These are phyloP conservation scores for Eolophus roseicapilla DNA, from an alignment of 2,113 vertebrate species.

Conservation along the genomic window DNA sequence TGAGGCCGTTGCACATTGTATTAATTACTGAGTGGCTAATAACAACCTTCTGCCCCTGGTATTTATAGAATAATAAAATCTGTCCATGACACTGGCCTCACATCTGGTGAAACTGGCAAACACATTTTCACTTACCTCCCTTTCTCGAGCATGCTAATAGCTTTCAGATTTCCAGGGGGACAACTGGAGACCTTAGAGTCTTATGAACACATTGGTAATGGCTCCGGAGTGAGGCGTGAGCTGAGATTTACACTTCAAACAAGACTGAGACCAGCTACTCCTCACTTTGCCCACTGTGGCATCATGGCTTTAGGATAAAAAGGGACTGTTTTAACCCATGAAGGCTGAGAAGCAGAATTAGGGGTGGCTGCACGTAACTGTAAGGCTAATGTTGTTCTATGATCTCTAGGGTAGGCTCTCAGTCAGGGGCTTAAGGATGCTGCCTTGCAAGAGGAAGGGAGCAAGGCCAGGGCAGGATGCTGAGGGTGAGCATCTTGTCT, in stretches of 20 bases:
- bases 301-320: fast-evolving
- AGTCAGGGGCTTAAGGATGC: not conserved
- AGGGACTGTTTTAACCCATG: fast-evolving
- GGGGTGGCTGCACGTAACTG: not conserved
- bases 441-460: not conserved
- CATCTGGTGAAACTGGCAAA: slow-evolving; percentile 67
- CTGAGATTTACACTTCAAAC: slow-evolving; percentile 29
- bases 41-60: slow-evolving; percentile 59
- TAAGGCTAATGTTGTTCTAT: not conserved
- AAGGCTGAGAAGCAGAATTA: not conserved
- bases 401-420: not conserved
- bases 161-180: slow-evolving; percentile 54
- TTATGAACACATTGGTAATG: not conserved
- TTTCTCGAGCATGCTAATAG: slow-evolving; percentile 50
- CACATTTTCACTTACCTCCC: slow-evolving; percentile 60
- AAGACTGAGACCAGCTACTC: not conserved
- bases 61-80: slow-evolving; percentile 67
- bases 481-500: not conserved
- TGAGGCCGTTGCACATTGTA: slow-evolving; percentile 34
- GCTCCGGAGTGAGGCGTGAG: not conserved
- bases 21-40: slow-evolving; percentile 65
- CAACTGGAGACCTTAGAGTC: not conserved
- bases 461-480: not conserved
- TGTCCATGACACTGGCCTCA: slow-evolving; percentile 34
- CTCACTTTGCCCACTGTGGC: not conserved